Conservation (phyloP, 2,888 invertebrate genomes). For the Philopedon plagiatum region DNA sequence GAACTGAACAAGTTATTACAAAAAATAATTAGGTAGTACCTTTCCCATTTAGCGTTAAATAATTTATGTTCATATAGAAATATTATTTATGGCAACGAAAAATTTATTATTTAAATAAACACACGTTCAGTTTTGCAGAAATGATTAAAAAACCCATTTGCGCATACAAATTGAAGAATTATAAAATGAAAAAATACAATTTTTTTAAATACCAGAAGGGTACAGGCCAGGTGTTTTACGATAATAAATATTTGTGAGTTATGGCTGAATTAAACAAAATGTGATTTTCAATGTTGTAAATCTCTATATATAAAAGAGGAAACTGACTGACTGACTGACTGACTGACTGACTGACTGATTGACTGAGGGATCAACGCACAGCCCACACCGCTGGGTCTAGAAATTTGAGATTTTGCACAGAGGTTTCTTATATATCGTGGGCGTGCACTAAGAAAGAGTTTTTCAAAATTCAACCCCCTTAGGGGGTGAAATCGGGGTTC, state of each 20-base stretch:
- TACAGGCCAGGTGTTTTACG: constrained; percentile 42
- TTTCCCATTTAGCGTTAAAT: neutral
- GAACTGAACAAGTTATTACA: neutral
- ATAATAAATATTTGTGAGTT: constrained; percentile 46
- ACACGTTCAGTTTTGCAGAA: constrained; percentile 24
- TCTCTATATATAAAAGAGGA: too few relatives aligned
- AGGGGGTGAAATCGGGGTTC: too few relatives aligned
- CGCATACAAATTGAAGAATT: constrained; percentile 36
- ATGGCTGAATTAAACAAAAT: constrained; percentile 48
- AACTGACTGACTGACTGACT: too few relatives aligned
- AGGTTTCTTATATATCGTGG: too few relatives aligned
- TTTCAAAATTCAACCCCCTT: too few relatives aligned
- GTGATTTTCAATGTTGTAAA: constrained; percentile 39
- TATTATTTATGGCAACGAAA: constrained; percentile 19
- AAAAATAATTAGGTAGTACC: constrained; percentile 8
- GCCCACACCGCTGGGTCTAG: too few relatives aligned
- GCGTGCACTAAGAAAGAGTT: too few relatives aligned
- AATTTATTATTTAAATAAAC: constrained; percentile 27
- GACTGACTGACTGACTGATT: too few relatives aligned
- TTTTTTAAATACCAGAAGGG: constrained; percentile 35
- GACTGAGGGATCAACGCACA: too few relatives aligned
- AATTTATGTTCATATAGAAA: constrained; percentile 16
- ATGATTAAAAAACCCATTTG: constrained; percentile 32
- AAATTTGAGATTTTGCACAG: too few relatives aligned
- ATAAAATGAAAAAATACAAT: constrained; percentile 26